These are phyloP conservation scores for Callospermophilus lateralis DNA, from an alignment of 2,113 vertebrate genomes.

Conservation along the genomic window DNA sequence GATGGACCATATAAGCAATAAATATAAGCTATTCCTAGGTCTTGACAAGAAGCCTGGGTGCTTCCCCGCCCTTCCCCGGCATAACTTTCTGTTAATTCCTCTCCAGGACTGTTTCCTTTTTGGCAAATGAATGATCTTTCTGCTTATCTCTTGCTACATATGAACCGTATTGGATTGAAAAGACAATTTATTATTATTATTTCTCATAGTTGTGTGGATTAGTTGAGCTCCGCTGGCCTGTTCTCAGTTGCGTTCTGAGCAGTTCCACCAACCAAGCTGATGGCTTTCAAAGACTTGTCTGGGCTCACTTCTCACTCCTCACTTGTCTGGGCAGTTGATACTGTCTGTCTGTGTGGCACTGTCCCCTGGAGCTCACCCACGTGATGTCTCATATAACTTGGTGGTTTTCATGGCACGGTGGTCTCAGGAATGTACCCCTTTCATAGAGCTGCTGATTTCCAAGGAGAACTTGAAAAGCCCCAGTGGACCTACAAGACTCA, in stretches of 20 bases:
- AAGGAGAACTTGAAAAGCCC: not conserved
- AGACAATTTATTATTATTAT: not conserved
- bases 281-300: not conserved
- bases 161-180: not conserved
- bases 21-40: not conserved
- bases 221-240: not conserved
- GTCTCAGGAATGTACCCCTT: not conserved
- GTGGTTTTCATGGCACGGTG: not conserved
- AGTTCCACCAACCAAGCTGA: not conserved
- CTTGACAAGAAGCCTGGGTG: not conserved
- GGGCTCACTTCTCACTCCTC: not conserved
- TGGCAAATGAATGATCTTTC: not conserved
- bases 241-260: not conserved
- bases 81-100: not conserved
- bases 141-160: not conserved
- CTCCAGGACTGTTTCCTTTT: not conserved
- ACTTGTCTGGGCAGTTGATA: too few species aligned
- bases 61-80: not conserved
- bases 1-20: not conserved
- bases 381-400: not conserved
- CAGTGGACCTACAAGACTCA: not conserved
- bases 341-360: not conserved
- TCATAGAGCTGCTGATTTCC: not conserved
- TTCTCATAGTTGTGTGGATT: not conserved
- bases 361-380: accelerated